Base-by-base conservation (phyloP, 2,113 vertebrate genomes). In the Tenebrosternarchus preto region DNA sequence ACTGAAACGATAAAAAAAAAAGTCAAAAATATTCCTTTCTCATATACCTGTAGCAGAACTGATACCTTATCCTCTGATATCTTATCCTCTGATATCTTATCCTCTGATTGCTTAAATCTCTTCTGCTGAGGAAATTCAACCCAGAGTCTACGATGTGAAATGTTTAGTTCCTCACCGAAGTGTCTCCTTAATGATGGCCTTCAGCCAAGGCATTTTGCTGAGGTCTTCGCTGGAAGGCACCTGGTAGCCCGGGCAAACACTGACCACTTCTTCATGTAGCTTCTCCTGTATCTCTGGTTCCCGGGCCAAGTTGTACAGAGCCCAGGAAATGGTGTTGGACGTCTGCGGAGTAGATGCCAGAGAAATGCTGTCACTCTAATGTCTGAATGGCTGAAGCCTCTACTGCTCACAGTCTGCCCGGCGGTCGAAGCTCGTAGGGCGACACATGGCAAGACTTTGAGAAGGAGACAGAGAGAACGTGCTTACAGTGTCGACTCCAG, bases 401-500 rank as follows among this genome's bases (percentile, higher is more conserved):
- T n/a, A 3, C 64, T 4, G 7, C 8, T 4, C 4, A 39, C 16
- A 20, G n/a, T 20, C 31, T 39, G 11, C 9, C 4, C 3, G 29
- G 17, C 27, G 5, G 17, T 64, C 7, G 12, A 31, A 33, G 33
- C 63, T 33, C 31, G 1, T 43, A 43, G 39, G 11, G 39, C 2
- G 11, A 43, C 1, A 5, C 39, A 43, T 1, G 53, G 20, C 31
- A 4, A 46, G 22, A 4, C 15, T 15, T n/a, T n/a, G n/a, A n/a
- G n/a, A n/a, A n/a, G n/a, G n/a, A n/a, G n/a, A n/a, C n/a, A n/a
- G n/a, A n/a, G n/a, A n/a, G n/a, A n/a, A n/a, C n/a, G n/a, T n/a
- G n/a, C 90, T 86, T 82, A 95, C 94, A 3, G 94, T 95, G 88
- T 95, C 94, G 1, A 95, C 93, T 72, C 94, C 94, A 15, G 92